A percentile compares a stretch with the other conserved stretches of the same genome.
phyloP scores from a whole-genome alignment of 2,888 invertebrate species.

The Dromius quadrimaculatus region DNA sequence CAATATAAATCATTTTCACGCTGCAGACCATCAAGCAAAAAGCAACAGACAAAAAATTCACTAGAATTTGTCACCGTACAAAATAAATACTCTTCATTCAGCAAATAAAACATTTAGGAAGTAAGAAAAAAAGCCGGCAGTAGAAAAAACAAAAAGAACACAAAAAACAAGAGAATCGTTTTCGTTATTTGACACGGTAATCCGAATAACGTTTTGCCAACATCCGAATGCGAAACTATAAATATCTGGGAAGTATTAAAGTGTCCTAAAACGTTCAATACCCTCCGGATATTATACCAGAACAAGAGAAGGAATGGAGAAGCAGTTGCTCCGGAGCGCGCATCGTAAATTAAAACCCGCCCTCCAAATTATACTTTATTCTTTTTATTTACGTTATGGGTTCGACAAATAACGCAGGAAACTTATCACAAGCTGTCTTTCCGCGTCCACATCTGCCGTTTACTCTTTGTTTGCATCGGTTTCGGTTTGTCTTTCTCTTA shows the following conservation, averaged over 20 bases:
- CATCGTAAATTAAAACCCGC: conserved; percentile 47
- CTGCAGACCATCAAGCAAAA: conserved; percentile 31
- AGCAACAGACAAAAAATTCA: conserved; percentile 30
- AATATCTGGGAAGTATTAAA: conserved; percentile 46
- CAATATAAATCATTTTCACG: conserved; percentile 32
- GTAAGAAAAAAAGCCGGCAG: conserved; percentile 25
- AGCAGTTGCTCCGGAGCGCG: neutral
- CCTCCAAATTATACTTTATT: conserved; percentile 51
- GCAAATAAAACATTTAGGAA: conserved; percentile 43
- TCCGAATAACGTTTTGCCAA: conserved; percentile 47
- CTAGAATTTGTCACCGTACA: conserved; percentile 39
- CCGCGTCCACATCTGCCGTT: neutral
- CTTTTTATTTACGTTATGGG: conserved; percentile 51
- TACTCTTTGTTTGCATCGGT: conserved; percentile 28
- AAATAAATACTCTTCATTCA: conserved; percentile 40
- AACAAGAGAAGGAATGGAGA: no score
- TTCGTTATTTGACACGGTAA: conserved; percentile 47
- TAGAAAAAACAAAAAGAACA: conserved; percentile 31
- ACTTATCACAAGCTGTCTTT: conserved; percentile 52
- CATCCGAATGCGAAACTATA: conserved; percentile 48
- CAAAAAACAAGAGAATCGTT: conserved; percentile 45
- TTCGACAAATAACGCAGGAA: conserved; percentile 47
- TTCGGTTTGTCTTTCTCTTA: conserved; percentile 31
- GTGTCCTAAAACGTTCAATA: conserved; percentile 46
- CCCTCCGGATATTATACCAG: conserved; percentile 32